Evolutionary conservation across 2,888 invertebrate genomes (phyloP), one percentile per base, ranked within the genome.

Genomic region (Drosophila diplacantha): DNA sequence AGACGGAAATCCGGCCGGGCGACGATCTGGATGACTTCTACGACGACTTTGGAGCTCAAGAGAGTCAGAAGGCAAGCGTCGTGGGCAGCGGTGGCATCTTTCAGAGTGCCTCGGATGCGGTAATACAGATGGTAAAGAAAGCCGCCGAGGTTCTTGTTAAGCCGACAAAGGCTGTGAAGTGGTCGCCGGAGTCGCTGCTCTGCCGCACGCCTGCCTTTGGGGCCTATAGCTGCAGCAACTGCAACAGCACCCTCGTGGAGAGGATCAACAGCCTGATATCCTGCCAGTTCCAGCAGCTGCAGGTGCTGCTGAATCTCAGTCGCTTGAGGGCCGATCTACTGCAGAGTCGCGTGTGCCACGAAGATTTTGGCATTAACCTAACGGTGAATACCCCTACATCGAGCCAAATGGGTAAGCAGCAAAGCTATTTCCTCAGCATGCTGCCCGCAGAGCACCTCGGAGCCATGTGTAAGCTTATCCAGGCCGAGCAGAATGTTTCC

Each of bases 61-160:
- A 77, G 43, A 31, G 44, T 3, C 71, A 72, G 12, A 78, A 76
- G 53, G 66, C 68, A 3, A 67, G 72, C 26, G 57, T 71, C 16
- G 57, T 90, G 24, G 91, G 91, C 12, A 37, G 73, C 20, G 89
- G 91, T 24, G 92, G 92, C 86, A 89, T 96, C 22, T 94, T 97
- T 80, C 95, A 95, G 62, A 94, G 95, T 12, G 96, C 96, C 3
- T 92, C 94, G 75, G 96, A 97, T 86, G 97, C 95, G 0, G 97
- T 97, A 41, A 92, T 97, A 85, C 95, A 94, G 46, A 95, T 98
- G 72, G 95, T 97, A 56, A 96, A 96, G 86, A 96, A 96, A 88
- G 97, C 96, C 1, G 95, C 96, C 8, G 93, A 94, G 88, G 95
- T 93, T 35, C 90, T 96, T 74, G 94, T 93, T 2, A 95, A 95